Evolutionary conservation across 2,797 vertebrate species (phyloP).

Genomic region (Trachurus trachurus): DNA sequence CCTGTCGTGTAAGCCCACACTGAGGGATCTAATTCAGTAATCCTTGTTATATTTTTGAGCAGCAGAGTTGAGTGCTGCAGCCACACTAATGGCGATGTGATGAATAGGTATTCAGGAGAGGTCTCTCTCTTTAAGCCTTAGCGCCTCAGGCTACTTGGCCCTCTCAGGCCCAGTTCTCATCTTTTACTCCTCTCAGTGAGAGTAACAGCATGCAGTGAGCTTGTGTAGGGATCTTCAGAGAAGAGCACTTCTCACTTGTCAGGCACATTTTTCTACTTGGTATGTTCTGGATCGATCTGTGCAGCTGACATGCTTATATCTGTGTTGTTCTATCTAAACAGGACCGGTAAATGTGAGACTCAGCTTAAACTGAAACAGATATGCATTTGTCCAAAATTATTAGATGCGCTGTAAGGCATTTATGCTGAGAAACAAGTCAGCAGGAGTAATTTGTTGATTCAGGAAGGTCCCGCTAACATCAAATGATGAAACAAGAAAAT

Average conservation of each 20-base stretch:
- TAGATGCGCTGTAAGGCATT: not conserved
- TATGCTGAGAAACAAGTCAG: not conserved
- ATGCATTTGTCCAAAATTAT: conserved; percentile 1
- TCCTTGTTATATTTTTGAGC: conserved; percentile 67
- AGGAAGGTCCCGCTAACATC: not conserved
- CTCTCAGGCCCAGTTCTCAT: conserved; percentile 72
- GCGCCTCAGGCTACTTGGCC: conserved; percentile 69
- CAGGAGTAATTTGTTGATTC: conserved; percentile 16
- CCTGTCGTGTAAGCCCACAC: conserved; percentile 34
- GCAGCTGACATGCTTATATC: conserved; percentile 54
- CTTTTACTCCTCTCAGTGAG: conserved; percentile 67
- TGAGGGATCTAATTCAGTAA: conserved; percentile 45
- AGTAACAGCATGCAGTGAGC: conserved; percentile 62
- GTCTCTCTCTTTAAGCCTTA: conserved; percentile 74
- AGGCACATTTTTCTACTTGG: conserved; percentile 71
- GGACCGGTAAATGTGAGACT: conserved; percentile 44
- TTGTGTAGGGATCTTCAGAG: conserved; percentile 54
- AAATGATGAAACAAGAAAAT: conserved; percentile 29
- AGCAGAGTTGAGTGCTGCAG: conserved; percentile 66
- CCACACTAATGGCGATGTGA: conserved; percentile 77
- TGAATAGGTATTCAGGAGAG: conserved; percentile 81
- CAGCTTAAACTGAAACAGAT: conserved; percentile 23
- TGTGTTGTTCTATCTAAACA: conserved; percentile 62
- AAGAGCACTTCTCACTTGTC: conserved; percentile 67
- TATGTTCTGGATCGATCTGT: conserved; percentile 68